Evolutionary conservation across 2,888 invertebrate genomes (phyloP).

Genomic region (Didymodactylos carnosus): DNA sequence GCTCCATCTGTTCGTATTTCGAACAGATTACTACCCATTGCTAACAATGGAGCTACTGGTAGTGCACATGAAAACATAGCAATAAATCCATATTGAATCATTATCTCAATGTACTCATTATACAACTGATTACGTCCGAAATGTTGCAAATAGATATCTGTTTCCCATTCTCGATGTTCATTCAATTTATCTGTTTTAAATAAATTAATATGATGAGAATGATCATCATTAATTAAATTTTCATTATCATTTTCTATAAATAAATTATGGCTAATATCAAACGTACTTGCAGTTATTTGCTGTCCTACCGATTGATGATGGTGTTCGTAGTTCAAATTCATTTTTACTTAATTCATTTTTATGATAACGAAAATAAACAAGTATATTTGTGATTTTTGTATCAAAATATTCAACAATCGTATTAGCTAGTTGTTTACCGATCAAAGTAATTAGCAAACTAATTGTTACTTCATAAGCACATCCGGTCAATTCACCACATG

Average conservation of each 20-base stretch:
- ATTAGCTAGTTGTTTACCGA: background rate
- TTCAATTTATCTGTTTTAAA: no score
- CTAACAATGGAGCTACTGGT: constrained; percentile 83
- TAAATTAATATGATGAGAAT: no score
- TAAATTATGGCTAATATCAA: no score
- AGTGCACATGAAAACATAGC: constrained; percentile 82
- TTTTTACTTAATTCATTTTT: background rate
- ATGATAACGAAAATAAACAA: background rate
- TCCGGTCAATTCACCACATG: background rate
- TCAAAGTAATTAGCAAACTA: background rate
- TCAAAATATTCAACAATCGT: background rate
- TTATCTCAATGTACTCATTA: constrained; percentile 37
- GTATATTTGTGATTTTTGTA: background rate
- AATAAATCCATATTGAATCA: constrained; percentile 65
- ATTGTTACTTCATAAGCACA: background rate
- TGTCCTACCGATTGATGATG: no score
- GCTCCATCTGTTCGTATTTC: constrained; percentile 84
- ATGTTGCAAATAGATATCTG: background rate
- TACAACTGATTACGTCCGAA: background rate
- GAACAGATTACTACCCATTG: constrained; percentile 74
- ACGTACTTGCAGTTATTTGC: no score
- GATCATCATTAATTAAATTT: no score
- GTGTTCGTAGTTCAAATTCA: background rate
- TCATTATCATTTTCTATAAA: no score
- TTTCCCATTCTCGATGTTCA: no score